Evolutionary conservation across 2,113 vertebrate genomes (phyloP).

Genomic region (Pan troglodytes): DNA sequence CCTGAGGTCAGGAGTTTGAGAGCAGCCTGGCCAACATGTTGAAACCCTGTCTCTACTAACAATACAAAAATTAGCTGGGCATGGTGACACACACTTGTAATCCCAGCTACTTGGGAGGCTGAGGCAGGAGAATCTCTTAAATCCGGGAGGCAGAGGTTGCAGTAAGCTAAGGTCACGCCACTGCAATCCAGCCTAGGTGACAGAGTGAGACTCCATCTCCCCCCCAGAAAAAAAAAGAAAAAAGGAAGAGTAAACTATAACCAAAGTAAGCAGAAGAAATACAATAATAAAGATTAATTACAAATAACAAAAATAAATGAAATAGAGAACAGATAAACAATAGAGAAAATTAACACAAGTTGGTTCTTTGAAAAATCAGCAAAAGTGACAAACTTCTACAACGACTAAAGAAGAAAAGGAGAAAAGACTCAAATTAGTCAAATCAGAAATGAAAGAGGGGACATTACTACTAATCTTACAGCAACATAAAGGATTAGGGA

Average conservation of each 20-base stretch:
- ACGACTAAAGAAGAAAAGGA: background rate
- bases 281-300: background rate
- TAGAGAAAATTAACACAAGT: background rate
- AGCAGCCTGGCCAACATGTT: no score
- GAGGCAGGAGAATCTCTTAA: no score
- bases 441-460: background rate
- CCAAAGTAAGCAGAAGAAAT: background rate
- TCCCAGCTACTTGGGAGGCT: no score
- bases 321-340: background rate
- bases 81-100: no score
- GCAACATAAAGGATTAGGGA: background rate
- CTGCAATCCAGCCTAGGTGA: no score
- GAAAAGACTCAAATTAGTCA: background rate
- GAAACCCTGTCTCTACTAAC: no score
- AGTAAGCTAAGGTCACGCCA: no score
- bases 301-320: background rate
- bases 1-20: no score
- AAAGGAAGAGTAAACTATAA: background rate
- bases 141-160: no score
- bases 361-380: background rate
- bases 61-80: no score
- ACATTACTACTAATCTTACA: background rate
- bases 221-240: no score
- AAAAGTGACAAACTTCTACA: background rate
- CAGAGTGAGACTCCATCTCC: no score